Evolutionary conservation across 2,888 invertebrate species (phyloP), one percentile per base, ranked within the genome.

Genomic region (Megastigmus dorsalis): DNA sequence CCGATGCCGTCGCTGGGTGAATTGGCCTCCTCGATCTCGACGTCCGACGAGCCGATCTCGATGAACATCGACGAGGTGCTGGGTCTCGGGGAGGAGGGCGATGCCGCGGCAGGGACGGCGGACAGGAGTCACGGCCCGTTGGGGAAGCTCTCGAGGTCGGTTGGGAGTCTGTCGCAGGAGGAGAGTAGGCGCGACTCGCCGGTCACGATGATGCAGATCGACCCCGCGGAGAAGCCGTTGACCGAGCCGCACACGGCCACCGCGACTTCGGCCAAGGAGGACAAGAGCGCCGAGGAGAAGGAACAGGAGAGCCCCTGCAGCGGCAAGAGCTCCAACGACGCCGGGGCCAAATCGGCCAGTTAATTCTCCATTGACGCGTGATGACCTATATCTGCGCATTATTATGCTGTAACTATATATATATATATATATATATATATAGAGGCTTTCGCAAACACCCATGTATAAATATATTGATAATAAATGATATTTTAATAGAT

Each of bases 171-270:
- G 0, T 67, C 67, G 2, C 67, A 57, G 45, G 63, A 78, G 18
- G 81, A 77, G 6, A 77, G 80, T 45, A 66, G 71, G 1, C 76
- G 78, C 28, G n/a, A n/a, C n/a, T 79, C 82, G 3, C 82, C 82
- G 13, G 75, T 82, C 9, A 82, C 82, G 28, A 82, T 82, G 80
- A 80, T 81, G 76, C 82, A 82, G 48, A 80, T 80, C 38, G 79
- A 71, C 1, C 79, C 81, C 0, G 72, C 52, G 20, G 79, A 79
- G 4, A 75, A 68, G n/a, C 60, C 59, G 1, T 68, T 66, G 5
- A 66, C 38, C 18, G 59, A 76, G 6, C 62, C 59, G n/a, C 15
- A 3, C 23, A 50, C n/a, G 10, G n/a, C 10, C 0, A 54, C 3
- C n/a, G 18, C 41, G 7, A 23, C n/a, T 20, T 9, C 23, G 13